Evolutionary conservation across 2,797 vertebrate species (phyloP), one percentile per base, ranked within the genome.

Genomic region (Xerus rutilus): DNA sequence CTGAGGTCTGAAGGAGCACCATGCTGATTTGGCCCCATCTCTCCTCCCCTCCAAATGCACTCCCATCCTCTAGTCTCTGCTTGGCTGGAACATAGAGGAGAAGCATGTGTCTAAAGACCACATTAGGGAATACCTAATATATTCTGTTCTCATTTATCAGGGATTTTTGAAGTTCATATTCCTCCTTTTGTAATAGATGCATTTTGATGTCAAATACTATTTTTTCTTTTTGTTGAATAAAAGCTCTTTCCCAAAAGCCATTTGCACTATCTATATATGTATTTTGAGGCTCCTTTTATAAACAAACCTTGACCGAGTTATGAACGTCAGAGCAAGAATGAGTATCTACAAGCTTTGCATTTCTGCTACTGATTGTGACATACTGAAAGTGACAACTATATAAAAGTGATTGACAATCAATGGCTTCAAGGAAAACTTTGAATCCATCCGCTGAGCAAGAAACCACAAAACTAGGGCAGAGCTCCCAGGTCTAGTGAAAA

Each of bases 371-470:
- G 82, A 86, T 13, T 32, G 70, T 85, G 95, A 97, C 93, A 93
- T 45, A 89, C 74, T 32, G 28, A 86, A 97, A 95, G 62, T 97
- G 95, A 97, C 96, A 97, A 93, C 77, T 93, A 72, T 52, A 83
- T 91, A 89, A 96, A 89, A 83, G 76, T 96, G 97, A 96, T 73
- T 95, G 96, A 96, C 96, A 96, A 89, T 49, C 82, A 86, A 47
- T 18, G 59, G 65, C 92, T 96, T 94, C 69, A 77, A 96, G 59
- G 64, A 96, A 96, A 54, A 91, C 43, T 96, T 91, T 79, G 95
- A 30, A 83, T 84, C 49, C 70, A 86, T 39, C 57, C 65, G 82
- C 78, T 3, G 32, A 89, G 73, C 59, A 90, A 94, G 89, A 69
- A 77, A 65, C 25, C 32, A 4, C 12, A 15, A 47, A 93, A 93